Conservation (phyloP, 2,797 vertebrate species). For the Pseudochirops corinnae region DNA sequence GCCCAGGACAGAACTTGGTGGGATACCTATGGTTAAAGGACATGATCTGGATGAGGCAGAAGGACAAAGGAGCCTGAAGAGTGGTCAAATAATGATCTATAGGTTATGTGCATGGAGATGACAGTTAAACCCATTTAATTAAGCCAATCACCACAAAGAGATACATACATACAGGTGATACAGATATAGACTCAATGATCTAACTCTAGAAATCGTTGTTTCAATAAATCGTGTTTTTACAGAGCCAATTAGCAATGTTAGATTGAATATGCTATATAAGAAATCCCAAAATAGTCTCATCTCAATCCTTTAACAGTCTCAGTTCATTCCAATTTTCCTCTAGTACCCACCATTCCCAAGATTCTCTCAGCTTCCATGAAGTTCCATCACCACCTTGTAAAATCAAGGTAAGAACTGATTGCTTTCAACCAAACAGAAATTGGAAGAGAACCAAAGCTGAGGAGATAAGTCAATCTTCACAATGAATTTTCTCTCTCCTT, state of each 20-base stretch:
- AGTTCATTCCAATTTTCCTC: neutral
- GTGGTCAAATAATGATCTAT: neutral
- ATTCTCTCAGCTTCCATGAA: neutral
- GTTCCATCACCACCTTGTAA: neutral
- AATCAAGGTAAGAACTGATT: slow-evolving; percentile 1
- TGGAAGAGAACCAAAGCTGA: neutral
- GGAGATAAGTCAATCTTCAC: neutral
- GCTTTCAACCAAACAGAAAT: neutral
- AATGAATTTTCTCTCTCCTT: neutral
- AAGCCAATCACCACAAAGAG: neutral
- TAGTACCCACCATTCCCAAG: neutral
- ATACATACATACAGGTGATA: neutral
- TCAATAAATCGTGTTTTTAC: neutral
- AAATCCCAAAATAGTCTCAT: neutral
- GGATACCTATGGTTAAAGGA: neutral
- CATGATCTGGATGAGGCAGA: neutral
- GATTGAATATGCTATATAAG: neutral
- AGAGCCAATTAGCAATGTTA: neutral
- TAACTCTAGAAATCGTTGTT: neutral
- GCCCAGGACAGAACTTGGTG: neutral
- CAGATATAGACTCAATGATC: neutral
- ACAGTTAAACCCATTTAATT: neutral
- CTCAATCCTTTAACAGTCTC: neutral
- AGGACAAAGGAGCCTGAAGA: neutral
- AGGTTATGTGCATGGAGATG: neutral